Percentiles rank a stretch among this genome's conserved stretches.
phyloP scores from a whole-genome alignment of 2,888 invertebrate species.

The Apamea epomidion region DNA sequence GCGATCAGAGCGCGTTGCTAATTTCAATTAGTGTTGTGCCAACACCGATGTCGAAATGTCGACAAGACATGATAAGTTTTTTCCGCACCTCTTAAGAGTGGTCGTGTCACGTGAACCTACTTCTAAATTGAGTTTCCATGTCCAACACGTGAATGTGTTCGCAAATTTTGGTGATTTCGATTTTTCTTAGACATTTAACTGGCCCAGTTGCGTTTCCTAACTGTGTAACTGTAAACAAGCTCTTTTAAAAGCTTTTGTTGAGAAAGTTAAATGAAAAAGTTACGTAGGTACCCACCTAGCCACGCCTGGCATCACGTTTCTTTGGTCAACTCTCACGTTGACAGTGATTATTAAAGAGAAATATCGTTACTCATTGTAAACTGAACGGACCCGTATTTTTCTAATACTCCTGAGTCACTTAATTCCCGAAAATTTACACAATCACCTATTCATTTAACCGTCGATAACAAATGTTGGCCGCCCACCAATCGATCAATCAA shows the following conservation, averaged over 20 bases:
- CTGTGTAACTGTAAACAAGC: constrained; percentile 36
- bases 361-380: constrained; percentile 2
- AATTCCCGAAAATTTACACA: constrained; percentile 56
- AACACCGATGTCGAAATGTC: constrained; percentile 69
- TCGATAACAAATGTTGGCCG: constrained; percentile 66
- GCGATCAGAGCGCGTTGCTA: constrained; percentile 70
- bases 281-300: constrained; percentile 5
- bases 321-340: constrained; percentile 5
- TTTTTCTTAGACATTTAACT: constrained; percentile 40
- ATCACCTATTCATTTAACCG: constrained; percentile 61
- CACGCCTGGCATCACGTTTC: constrained; percentile 1
- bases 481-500: constrained; percentile 87
- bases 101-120: constrained; percentile 60
- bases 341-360: constrained; percentile 13
- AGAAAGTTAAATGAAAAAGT: constrained; percentile 38
- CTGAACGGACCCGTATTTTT: constrained; percentile 46
- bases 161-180: constrained; percentile 56
- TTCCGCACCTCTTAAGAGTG: constrained; percentile 69
- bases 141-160: constrained; percentile 51
- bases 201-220: constrained; percentile 39
- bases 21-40: constrained; percentile 77
- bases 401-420: constrained; percentile 47
- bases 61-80: constrained; percentile 69
- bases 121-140: constrained; percentile 70
- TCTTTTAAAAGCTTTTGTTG: constrained; percentile 56